A percentile compares a stretch with the other conserved stretches of the same genome.
These are phyloP conservation scores for Eupithecia vulgata DNA, from an alignment of 2,888 invertebrate genomes.

Conservation along the genomic window DNA sequence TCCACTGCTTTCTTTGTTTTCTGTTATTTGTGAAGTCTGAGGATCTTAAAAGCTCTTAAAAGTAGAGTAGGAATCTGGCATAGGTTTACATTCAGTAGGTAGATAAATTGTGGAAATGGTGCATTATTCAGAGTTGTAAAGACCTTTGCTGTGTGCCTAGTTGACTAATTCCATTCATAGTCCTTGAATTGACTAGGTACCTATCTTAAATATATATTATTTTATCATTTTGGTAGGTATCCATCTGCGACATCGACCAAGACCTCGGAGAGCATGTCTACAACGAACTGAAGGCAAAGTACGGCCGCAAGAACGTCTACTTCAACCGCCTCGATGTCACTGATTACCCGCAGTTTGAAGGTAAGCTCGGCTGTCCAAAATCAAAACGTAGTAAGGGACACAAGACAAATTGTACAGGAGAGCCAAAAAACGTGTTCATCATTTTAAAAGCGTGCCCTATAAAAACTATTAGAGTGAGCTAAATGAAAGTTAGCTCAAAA, in stretches of 20 bases:
- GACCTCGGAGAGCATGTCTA: constrained; percentile 88
- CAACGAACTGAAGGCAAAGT: constrained; percentile 85
- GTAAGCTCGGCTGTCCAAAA: too few species aligned
- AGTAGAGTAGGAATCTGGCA: too few species aligned
- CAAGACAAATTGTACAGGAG: too few species aligned
- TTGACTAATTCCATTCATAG: not conserved
- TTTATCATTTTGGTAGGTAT: constrained; percentile 80
- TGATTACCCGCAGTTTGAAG: constrained; percentile 91
- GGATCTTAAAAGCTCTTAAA: not conserved
- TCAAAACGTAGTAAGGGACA: too few species aligned
- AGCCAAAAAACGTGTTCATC: too few species aligned
- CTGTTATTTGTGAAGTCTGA: not conserved
- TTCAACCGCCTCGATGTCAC: constrained; percentile 91
- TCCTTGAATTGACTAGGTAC: not conserved
- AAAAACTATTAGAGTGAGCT: too few species aligned
- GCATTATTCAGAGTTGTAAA: not conserved
- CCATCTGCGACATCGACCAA: constrained; percentile 89
- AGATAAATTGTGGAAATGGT: not conserved
- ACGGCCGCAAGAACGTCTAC: constrained; percentile 87
- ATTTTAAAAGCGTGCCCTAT: too few species aligned
- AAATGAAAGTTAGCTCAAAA: too few species aligned
- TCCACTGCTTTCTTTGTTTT: constrained; percentile 50
- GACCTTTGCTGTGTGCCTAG: not conserved
- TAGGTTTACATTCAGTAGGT: too few species aligned
- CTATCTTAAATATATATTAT: not conserved